phyloP scores from a whole-genome alignment of 2,888 invertebrate genomes.

The Hecatera dysodea region DNA sequence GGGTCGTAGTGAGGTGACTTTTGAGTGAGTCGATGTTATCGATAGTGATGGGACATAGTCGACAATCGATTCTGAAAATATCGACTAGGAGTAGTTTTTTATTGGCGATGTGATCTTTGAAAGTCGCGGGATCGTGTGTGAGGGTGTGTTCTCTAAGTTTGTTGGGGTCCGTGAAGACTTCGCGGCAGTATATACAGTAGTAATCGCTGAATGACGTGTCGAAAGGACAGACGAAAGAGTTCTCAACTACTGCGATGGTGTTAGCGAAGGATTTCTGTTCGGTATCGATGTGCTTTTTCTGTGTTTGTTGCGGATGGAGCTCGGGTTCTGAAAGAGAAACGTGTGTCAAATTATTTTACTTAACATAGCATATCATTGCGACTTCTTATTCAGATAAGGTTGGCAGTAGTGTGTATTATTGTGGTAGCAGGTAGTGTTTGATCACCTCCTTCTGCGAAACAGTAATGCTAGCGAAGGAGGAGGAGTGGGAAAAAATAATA shows the following conservation, averaged over 20 bases:
- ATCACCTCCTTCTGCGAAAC: no score
- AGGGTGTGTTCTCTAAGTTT: constrained; percentile 79
- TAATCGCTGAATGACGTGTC: constrained; percentile 82
- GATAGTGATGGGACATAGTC: constrained; percentile 77
- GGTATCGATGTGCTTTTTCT: constrained; percentile 70
- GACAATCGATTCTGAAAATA: constrained; percentile 79
- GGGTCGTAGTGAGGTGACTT: constrained; percentile 73
- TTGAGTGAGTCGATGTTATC: constrained; percentile 76
- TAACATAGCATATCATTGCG: no score
- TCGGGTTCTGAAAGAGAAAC: constrained; percentile 59
- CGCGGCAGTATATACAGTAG: constrained; percentile 80
- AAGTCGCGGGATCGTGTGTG: constrained; percentile 78
- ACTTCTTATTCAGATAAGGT: no score
- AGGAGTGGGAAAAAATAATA: no score
- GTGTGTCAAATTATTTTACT: background rate
- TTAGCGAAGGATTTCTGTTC: constrained; percentile 76
- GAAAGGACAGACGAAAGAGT: constrained; percentile 83
- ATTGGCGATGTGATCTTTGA: constrained; percentile 73
- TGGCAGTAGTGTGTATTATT: no score
- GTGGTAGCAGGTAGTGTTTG: no score
- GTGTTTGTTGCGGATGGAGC: constrained; percentile 14
- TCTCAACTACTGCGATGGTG: constrained; percentile 77
- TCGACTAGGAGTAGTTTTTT: constrained; percentile 80
- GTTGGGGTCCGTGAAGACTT: constrained; percentile 80
- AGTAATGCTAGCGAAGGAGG: no score